phyloP scores from a whole-genome alignment of 2,113 vertebrate species.

The Chaenocephalus aceratus region DNA sequence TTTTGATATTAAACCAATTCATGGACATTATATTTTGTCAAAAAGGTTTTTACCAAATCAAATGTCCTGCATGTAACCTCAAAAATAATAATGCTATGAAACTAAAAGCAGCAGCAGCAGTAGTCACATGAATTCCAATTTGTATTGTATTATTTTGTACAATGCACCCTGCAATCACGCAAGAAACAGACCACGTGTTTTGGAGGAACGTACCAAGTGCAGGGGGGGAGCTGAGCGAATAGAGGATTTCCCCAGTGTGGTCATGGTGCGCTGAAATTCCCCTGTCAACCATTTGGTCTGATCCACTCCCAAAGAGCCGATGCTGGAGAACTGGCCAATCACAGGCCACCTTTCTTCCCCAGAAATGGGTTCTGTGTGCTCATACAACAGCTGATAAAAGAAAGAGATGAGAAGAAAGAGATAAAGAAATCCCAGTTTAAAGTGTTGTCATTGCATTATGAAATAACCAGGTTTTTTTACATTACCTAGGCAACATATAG shows the following conservation, averaged over 20 bases:
- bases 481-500: not conserved
- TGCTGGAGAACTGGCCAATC: constrained; percentile 97
- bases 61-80: not conserved
- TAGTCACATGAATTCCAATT: not conserved
- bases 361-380: constrained; percentile 73
- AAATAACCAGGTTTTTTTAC: not conserved
- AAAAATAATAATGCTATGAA: too few species aligned
- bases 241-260: constrained; percentile 77
- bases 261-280: constrained; percentile 93
- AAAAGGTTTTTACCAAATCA: not conserved
- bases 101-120: not conserved
- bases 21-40: too few species aligned
- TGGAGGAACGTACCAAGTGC: constrained; percentile 85
- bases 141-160: not conserved
- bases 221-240: constrained; percentile 79
- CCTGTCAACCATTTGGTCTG: constrained; percentile 93
- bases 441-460: not conserved
- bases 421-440: not conserved
- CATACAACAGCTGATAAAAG: constrained; percentile 81
- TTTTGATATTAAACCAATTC: too few species aligned
- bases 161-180: not conserved
- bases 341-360: constrained; percentile 88
- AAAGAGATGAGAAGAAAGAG: not conserved
- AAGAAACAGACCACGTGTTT: not conserved
- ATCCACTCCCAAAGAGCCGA: constrained; percentile 94